Conservation (phyloP, 2,888 invertebrate genomes). For the Synergus itoensis region DNA sequence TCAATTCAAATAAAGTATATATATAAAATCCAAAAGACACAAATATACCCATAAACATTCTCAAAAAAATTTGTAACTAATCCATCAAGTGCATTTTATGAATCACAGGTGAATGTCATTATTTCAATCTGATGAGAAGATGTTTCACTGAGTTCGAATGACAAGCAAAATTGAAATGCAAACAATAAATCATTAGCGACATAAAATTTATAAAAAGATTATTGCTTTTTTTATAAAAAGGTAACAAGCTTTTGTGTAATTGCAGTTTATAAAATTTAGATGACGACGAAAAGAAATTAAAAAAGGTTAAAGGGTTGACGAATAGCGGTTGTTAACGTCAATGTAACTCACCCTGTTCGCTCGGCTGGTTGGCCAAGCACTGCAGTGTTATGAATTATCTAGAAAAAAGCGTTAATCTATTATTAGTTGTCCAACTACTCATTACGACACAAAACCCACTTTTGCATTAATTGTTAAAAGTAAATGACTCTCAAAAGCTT, state of each 20-base stretch:
- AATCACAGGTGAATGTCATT: conserved; percentile 22
- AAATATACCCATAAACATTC: background rate
- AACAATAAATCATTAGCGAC: background rate
- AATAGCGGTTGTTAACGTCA: conserved; percentile 21
- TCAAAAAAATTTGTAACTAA: background rate
- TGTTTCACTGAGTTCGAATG: conserved; percentile 10
- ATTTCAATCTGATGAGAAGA: background rate
- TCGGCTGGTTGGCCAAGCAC: conserved; percentile 80
- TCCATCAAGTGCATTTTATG: conserved; percentile 6
- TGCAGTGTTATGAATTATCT: conserved; percentile 84
- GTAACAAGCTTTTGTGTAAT: background rate
- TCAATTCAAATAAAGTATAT: background rate
- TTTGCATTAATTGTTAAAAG: background rate
- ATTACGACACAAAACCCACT: background rate
- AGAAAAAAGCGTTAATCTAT: conserved; percentile 71
- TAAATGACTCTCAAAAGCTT: background rate
- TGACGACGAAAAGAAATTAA: background rate
- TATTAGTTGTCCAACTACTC: conserved; percentile 47
- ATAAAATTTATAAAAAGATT: background rate
- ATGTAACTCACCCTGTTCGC: conserved; percentile 81
- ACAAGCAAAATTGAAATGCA: background rate
- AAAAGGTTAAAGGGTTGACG: background rate
- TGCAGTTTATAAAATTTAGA: background rate
- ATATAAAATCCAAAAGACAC: background rate
- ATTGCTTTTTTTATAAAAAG: background rate